A percentile compares a stretch with the other conserved stretches of the same genome.
Evolutionary conservation across 2,888 invertebrate genomes (phyloP).

Genomic region (Oconnorella tubifera): DNA sequence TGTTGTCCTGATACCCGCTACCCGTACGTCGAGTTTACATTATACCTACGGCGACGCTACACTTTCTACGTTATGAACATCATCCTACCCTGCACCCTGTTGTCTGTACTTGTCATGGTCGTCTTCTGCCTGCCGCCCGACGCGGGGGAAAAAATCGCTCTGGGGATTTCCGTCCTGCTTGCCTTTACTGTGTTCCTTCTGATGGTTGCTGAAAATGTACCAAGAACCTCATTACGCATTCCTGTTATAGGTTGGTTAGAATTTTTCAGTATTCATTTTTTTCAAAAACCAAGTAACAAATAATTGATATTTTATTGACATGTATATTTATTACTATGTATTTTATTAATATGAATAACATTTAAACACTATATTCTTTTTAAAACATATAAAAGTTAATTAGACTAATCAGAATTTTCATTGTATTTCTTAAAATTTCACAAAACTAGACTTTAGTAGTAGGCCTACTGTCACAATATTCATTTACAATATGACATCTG

Average conservation of each 20-base stretch:
- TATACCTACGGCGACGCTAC: conserved; percentile 29
- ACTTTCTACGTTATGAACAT: conserved; percentile 29
- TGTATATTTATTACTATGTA: no score
- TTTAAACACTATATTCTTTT: no score
- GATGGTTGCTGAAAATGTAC: conserved; percentile 38
- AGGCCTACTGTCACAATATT: no score
- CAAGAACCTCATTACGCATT: conserved; percentile 40
- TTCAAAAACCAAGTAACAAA: no score
- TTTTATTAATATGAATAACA: no score
- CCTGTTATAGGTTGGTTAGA: conserved; percentile 25
- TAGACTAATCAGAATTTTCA: no score
- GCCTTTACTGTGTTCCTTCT: conserved; percentile 17
- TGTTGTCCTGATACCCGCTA: conserved; percentile 34
- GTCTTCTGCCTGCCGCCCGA: conserved; percentile 47
- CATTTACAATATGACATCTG: no score
- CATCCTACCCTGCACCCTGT: conserved; percentile 18
- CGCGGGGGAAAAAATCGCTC: conserved; percentile 40
- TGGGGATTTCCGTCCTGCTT: conserved; percentile 13
- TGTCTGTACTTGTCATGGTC: conserved; percentile 42
- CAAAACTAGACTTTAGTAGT: no score
- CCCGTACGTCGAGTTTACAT: conserved; percentile 29
- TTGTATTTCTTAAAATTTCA: no score
- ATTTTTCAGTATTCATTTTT: background rate
- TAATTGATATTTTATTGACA: no score
- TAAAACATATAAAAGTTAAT: no score